Evolutionary conservation across 1,140 invertebrate genomes (phyloP), one percentile per base, ranked within the genome.

Genomic region (Philopotamus ludificatus): DNA sequence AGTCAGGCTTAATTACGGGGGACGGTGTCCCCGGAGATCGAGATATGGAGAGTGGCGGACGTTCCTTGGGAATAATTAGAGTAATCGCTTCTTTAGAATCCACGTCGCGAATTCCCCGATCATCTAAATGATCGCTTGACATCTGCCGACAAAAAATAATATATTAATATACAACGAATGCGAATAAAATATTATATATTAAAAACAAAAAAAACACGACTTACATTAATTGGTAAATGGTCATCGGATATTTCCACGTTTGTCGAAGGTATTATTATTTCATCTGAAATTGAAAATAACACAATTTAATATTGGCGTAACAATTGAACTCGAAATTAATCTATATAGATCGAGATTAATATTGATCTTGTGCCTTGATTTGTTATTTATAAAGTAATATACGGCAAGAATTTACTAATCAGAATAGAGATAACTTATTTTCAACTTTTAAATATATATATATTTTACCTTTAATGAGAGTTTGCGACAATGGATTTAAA

Each of bases 401-500:
- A n/a, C n/a, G n/a, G n/a, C n/a, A n/a, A n/a, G n/a, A n/a, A n/a
- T n/a, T n/a, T n/a, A n/a, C n/a, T n/a, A n/a, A n/a, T n/a, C n/a
- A n/a, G n/a, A n/a, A n/a, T n/a, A n/a, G n/a, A n/a, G n/a, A n/a
- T n/a, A n/a, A n/a, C n/a, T n/a, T n/a, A n/a, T n/a, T n/a, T n/a
- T n/a, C n/a, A n/a, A n/a, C n/a, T n/a, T n/a, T n/a, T n/a, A n/a
- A n/a, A n/a, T n/a, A n/a, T n/a, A n/a, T n/a, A n/a, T n/a, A n/a
- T n/a, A n/a, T n/a, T n/a, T n/a, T n/a, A 67, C 69, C 69, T 70
- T 70, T 70, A 39, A 70, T 45, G n/a, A 67, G 53, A 10, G 42
- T 23, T 55, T 70, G 57, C n/a, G 65, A 23, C 1, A 63, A 55
- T n/a, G 61, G 57, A 51, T 62, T 61, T 1, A 70, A 44, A 8